Percentiles rank a stretch among this genome's conserved stretches.
phyloP scores from a whole-genome alignment of 2,113 vertebrate genomes.

The Barnardius zonarius region DNA sequence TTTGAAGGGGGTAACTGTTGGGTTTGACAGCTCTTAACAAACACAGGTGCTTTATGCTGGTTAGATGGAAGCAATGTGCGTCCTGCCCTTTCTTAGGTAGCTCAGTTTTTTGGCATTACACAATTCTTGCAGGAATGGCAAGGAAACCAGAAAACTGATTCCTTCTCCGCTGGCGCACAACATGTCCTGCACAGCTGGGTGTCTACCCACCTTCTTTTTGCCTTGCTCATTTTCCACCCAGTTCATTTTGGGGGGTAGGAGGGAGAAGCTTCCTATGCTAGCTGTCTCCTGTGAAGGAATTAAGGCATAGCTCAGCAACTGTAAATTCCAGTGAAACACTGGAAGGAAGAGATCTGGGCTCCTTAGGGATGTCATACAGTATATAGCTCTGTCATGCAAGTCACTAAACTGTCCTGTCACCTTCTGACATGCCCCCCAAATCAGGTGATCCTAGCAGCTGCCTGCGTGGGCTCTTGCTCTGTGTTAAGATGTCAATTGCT shows the following conservation, averaged over 20 bases:
- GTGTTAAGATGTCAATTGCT: not conserved
- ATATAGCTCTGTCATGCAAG: not conserved
- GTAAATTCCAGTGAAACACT: not conserved
- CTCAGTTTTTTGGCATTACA: not conserved
- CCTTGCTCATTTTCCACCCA: not conserved
- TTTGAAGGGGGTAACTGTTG: not conserved
- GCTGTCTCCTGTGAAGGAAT: not conserved
- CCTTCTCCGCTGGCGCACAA: not conserved
- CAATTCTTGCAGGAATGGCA: not conserved
- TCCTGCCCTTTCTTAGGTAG: not conserved
- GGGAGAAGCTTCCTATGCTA: not conserved
- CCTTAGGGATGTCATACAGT: fast-evolving
- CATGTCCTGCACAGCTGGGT: not conserved
- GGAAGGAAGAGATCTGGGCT: not conserved
- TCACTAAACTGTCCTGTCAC: not conserved
- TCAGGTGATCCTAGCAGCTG: not conserved
- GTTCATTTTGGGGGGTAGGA: not conserved
- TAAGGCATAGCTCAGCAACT: not conserved
- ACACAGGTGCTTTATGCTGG: not conserved
- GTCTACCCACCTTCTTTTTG: not conserved
- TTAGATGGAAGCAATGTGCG: not conserved
- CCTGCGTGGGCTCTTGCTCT: not conserved
- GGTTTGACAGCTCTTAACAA: not conserved
- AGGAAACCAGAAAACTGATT: not conserved
- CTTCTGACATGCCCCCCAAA: not conserved